phyloP scores from a whole-genome alignment of 2,113 vertebrate genomes.

The Climacteris rufus region DNA sequence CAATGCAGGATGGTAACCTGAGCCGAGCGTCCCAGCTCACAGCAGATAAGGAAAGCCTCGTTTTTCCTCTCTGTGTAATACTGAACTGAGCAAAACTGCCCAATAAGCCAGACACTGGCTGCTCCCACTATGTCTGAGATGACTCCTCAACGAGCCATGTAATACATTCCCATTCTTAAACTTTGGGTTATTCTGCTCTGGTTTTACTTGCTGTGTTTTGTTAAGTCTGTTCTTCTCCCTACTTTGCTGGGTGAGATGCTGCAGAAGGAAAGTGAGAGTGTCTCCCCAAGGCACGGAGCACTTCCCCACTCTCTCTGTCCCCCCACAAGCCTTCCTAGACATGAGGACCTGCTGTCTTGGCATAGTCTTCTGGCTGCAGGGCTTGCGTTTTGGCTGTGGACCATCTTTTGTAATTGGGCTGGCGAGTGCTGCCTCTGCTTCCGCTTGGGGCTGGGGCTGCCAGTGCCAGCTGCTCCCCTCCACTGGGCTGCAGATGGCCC shows the following conservation, averaged over 20 bases:
- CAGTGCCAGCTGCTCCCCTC: conserved; percentile 18
- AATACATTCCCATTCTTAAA: background rate
- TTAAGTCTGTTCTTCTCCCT: background rate
- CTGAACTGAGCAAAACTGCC: background rate
- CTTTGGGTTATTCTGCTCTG: background rate
- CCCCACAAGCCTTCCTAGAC: background rate
- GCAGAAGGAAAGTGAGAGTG: background rate
- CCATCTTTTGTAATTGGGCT: conserved; percentile 50
- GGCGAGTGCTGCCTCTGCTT: background rate
- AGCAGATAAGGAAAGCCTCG: background rate
- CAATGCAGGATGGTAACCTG: background rate
- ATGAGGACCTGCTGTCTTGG: background rate
- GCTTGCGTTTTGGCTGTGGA: conserved; percentile 12
- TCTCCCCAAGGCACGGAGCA: accelerated
- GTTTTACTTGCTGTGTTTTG: background rate
- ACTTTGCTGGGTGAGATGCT: accelerated
- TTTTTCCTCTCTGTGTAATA: background rate
- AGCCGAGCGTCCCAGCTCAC: accelerated
- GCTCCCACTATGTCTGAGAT: background rate
- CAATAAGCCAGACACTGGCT: background rate
- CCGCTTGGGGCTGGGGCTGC: background rate
- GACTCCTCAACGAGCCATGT: background rate
- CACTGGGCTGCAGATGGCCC: background rate
- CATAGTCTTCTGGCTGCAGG: background rate
- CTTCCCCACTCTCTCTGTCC: background rate